A percentile compares a stretch with the other conserved stretches of the same genome.
Conservation (phyloP, 2,797 vertebrate species). For the Tympanoctomys barrerae region DNA sequence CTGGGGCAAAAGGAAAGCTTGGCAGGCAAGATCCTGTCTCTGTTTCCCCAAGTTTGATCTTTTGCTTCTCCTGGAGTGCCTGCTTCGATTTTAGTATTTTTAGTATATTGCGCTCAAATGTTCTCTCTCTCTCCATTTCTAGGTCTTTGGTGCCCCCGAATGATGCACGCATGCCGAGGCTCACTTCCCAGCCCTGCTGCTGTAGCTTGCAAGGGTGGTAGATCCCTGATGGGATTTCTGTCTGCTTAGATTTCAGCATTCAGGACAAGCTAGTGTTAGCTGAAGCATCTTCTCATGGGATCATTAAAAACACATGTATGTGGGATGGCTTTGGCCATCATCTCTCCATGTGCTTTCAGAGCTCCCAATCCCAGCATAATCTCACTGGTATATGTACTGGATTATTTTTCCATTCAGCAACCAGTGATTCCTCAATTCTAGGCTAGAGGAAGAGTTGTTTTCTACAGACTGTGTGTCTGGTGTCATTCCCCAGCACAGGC, state of each 20-base stretch:
- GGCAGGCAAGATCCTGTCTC: background rate
- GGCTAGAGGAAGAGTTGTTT: slow-evolving; percentile 73
- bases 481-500: slow-evolving; percentile 44
- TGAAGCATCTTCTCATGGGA: background rate
- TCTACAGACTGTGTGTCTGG: slow-evolving; percentile 71
- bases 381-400: background rate
- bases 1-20: background rate
- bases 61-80: background rate
- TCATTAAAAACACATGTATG: background rate
- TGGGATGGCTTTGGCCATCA: background rate
- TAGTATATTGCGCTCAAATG: background rate
- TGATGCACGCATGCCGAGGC: background rate
- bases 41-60: background rate
- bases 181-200: rapidly evolving
- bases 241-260: background rate
- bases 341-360: slow-evolving; percentile 8
- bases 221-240: background rate
- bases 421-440: slow-evolving; percentile 64
- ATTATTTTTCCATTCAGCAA: slow-evolving; percentile 57
- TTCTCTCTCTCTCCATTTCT: background rate
- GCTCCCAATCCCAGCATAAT: slow-evolving; percentile 31
- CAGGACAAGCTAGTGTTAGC: background rate
- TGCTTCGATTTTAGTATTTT: background rate
- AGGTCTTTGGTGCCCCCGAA: background rate
- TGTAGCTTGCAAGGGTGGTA: rapidly evolving